phyloP scores from a whole-genome alignment of 2,797 vertebrate genomes.

The Yasuhikotakia modesta region DNA sequence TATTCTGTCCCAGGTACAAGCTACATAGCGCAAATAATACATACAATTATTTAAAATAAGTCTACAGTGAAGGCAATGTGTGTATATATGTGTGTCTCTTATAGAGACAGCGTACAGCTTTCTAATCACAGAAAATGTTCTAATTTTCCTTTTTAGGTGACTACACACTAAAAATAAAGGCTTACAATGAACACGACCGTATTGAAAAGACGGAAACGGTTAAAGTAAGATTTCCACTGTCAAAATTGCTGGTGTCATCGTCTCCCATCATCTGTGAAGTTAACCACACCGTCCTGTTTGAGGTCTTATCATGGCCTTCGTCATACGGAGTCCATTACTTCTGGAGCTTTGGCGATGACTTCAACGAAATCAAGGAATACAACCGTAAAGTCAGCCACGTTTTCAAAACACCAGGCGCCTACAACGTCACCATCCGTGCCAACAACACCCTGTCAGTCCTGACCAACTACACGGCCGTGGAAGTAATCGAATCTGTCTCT shows the following conservation, averaged over 20 bases:
- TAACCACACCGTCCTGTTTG: slow-evolving; percentile 66
- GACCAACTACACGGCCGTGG: slow-evolving; percentile 63
- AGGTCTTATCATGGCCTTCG: slow-evolving; percentile 67
- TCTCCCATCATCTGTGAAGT: slow-evolving; percentile 55
- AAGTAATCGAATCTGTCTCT: slow-evolving; percentile 70
- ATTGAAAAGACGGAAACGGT: slow-evolving; percentile 58
- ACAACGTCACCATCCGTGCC: slow-evolving; percentile 73
- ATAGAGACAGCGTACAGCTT: too few species aligned
- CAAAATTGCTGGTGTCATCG: slow-evolving; percentile 64
- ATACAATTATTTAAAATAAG: not conserved
- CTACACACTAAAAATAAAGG: slow-evolving; percentile 71
- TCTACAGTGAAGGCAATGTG: not conserved
- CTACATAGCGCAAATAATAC: not conserved
- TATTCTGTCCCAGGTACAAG: slow-evolving; percentile 73
- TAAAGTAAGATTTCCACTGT: slow-evolving; percentile 63
- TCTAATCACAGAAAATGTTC: not conserved
- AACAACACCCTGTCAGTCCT: slow-evolving; percentile 68
- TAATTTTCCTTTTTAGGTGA: slow-evolving; percentile 65
- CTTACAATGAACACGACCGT: slow-evolving; percentile 65
- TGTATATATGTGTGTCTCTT: too few species aligned
- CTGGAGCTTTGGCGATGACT: slow-evolving; percentile 76
- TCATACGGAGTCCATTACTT: slow-evolving; percentile 61
- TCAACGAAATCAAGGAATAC: slow-evolving; percentile 52
- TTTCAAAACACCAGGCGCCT: slow-evolving; percentile 68
- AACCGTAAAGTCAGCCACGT: slow-evolving; percentile 58